phyloP scores from a whole-genome alignment of 2,888 invertebrate species.

The Synergus laeviventris region DNA sequence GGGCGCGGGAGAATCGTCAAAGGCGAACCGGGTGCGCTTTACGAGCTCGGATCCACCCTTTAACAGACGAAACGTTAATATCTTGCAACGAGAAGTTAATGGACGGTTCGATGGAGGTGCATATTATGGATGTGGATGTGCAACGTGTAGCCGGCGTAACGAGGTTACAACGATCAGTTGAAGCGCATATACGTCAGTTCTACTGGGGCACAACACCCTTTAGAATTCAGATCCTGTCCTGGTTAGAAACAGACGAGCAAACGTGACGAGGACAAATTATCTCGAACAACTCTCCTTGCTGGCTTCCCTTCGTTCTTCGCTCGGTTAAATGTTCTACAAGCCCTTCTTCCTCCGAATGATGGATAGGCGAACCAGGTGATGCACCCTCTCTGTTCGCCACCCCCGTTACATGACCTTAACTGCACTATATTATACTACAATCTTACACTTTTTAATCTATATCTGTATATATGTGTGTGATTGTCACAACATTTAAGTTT shows the following conservation, averaged over 20 bases:
- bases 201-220: constrained; percentile 49
- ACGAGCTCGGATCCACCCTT: constrained; percentile 50
- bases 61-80: constrained; percentile 64
- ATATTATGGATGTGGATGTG: constrained; percentile 46
- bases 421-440: background rate
- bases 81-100: constrained; percentile 68
- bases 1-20: constrained; percentile 10
- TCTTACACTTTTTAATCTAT: background rate
- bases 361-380: constrained; percentile 60
- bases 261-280: constrained; percentile 56
- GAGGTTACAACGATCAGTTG: constrained; percentile 39
- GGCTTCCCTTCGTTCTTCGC: constrained; percentile 51
- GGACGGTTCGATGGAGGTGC: constrained; percentile 57
- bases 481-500: too few relatives aligned
- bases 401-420: constrained; percentile 43
- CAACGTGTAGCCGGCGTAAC: constrained; percentile 44
- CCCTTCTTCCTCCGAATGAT: constrained; percentile 50
- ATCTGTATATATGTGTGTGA: too few relatives aligned
- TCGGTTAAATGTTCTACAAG: constrained; percentile 27
- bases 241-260: constrained; percentile 19
- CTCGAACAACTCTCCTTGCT: constrained; percentile 37
- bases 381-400: constrained; percentile 53
- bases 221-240: constrained; percentile 49
- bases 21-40: constrained; percentile 51
- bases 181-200: constrained; percentile 41